phyloP scores from a whole-genome alignment of 2,797 vertebrate species.

The Gastrophryne carolinensis region DNA sequence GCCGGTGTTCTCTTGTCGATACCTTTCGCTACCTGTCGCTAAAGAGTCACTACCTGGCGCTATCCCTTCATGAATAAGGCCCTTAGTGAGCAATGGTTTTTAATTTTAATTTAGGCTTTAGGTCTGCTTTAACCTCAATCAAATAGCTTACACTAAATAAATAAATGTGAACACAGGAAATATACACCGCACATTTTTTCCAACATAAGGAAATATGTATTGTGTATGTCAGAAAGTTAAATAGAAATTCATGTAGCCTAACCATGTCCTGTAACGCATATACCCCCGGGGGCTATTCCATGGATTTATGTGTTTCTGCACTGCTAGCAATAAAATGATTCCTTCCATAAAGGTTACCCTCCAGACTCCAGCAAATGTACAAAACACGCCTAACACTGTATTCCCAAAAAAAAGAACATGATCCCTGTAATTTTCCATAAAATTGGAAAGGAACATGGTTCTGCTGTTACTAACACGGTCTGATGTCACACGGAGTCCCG shows the following conservation, averaged over 20 bases:
- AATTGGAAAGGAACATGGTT: constrained; percentile 2
- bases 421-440: not conserved
- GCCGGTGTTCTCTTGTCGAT: too few relatives aligned
- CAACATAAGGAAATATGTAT: not conserved
- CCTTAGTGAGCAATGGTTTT: too few relatives aligned
- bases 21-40: too few relatives aligned
- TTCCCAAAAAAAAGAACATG: not conserved
- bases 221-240: not conserved
- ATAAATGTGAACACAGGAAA: too few relatives aligned
- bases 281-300: not conserved
- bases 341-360: not conserved
- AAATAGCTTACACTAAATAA: too few relatives aligned
- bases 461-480: constrained; percentile 1
- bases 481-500: constrained; percentile 5
- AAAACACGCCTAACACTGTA: not conserved
- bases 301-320: not conserved
- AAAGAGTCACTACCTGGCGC: too few relatives aligned
- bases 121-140: too few relatives aligned
- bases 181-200: not conserved
- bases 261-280: not conserved
- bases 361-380: not conserved
- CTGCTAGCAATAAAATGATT: not conserved
- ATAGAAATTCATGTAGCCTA: not conserved
- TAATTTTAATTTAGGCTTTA: too few relatives aligned
- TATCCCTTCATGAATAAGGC: too few relatives aligned